Conservation (phyloP, 2,113 vertebrate species). For the Agapornis roseicollis region DNA sequence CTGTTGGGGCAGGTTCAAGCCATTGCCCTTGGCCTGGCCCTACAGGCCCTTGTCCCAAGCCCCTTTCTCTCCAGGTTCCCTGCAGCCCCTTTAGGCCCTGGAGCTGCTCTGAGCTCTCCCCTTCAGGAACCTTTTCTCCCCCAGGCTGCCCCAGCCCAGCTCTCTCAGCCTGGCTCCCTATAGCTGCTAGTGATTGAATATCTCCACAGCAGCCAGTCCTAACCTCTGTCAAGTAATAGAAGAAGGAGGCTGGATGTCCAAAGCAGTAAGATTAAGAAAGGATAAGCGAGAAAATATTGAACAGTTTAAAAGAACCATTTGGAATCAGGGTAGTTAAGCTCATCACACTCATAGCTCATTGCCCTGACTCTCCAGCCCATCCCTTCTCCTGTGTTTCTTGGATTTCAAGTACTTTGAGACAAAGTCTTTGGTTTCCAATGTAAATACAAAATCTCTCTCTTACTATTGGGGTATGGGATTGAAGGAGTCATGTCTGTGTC, state of each 20-base stretch:
- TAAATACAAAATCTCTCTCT: not conserved
- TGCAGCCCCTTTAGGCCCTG: not conserved
- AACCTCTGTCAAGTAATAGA: not conserved
- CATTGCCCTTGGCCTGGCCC: too few species aligned
- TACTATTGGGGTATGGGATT: not conserved
- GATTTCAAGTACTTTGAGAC: not conserved
- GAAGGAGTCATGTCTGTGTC: not conserved
- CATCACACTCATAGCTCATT: not conserved
- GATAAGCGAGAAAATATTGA: not conserved
- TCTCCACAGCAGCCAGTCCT: not conserved
- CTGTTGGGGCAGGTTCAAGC: too few species aligned
- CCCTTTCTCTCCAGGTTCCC: not conserved
- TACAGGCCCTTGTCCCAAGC: too few species aligned
- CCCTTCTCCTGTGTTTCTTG: not conserved
- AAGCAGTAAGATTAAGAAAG: not conserved
- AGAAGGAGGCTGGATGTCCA: not conserved
- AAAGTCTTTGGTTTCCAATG: not conserved
- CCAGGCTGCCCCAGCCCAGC: not conserved
- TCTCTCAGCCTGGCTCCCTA: not conserved
- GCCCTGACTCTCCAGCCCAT: not conserved
- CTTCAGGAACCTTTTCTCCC: not conserved
- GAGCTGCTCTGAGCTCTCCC: not conserved
- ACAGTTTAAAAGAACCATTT: not conserved
- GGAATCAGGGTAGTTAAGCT: not conserved
- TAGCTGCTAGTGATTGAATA: fast-evolving